Base-by-base conservation (phyloP, 2,888 invertebrate genomes). In the Sipha maydis region DNA sequence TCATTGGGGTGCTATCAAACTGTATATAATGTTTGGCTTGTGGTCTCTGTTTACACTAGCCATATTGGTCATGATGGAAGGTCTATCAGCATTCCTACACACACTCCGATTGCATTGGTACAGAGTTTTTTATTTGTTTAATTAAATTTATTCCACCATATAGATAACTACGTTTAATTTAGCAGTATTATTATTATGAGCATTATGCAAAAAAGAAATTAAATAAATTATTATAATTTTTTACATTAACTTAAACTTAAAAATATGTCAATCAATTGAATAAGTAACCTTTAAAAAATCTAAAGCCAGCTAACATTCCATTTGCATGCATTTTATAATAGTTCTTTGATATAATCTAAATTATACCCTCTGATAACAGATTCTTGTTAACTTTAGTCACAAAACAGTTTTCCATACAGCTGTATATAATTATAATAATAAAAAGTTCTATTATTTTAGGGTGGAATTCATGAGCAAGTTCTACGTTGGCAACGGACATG, bases 71-170 rank as follows among this genome's bases (percentile, higher is more conserved):
- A 93, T 97, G 90, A 97, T 98, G 97, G 97, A 98, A 92, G 97
- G 97, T 0, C 93, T 97, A 21, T 97, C 97, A 0, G 97, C 97
- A 21, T 97, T 97, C 92, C 93, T 97, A 85, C 97, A 97, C 91
- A 97, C 97, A 0, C 94, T 97, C 78, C 94, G 97, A 92, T 94
- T 97, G 90, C 97, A 97, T 92, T 98, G 97, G 97, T 96, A 91
- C 91, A 92, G 91, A 54, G 56, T 82, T 80, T 71, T 61, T 85
- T 41, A 8, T 80, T 14, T 31, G 21, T 21, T 41, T 28, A 76
- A n/a, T n/a, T 9, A 5, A 19, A 34, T 54, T 54, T 71, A 3
- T 61, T 48, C 48, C 14, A 48, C 14, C 5, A 41, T 11, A 11
- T 11, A 0, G 21, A 38, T 5, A 61, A 61, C 61, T n/a, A 69